Conservation (phyloP, 2,113 vertebrate genomes). For the human (Homo sapiens) region DNA sequence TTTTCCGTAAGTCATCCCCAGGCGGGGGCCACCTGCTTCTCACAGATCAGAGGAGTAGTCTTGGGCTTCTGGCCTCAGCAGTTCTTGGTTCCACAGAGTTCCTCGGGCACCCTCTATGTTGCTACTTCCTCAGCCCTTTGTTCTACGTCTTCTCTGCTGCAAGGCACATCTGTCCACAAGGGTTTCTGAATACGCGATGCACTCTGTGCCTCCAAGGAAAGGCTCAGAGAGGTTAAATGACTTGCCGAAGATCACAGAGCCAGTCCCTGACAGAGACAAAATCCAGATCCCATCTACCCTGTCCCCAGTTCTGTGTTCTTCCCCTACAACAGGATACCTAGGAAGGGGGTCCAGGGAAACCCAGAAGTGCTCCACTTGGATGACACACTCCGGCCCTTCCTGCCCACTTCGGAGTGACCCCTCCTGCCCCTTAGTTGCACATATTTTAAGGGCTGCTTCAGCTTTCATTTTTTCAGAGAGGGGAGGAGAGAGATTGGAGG, state of each 20-base stretch:
- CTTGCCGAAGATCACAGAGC: neutral
- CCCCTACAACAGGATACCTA: neutral
- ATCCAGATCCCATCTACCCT: neutral
- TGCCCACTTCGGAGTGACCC: neutral
- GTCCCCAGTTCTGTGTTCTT: neutral
- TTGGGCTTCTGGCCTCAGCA: neutral
- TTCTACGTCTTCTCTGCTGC: neutral
- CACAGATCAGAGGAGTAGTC: neutral
- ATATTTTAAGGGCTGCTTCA: neutral
- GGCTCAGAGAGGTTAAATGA: neutral
- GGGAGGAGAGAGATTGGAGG: neutral
- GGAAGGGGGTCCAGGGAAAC: neutral
- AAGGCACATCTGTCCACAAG: neutral
- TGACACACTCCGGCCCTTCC: neutral
- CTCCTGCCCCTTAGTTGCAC: neutral
- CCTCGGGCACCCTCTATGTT: neutral
- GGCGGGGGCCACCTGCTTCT: neutral
- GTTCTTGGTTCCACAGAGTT: neutral
- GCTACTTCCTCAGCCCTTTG: neutral
- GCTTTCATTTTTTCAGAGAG: slow-evolving; percentile 3
- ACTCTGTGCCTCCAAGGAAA: neutral
- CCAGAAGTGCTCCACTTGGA: neutral
- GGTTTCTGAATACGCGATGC: neutral
- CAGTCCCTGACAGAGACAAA: neutral
- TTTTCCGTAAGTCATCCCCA: neutral